These are phyloP conservation scores for Scaptodrosophila latifasciaeformis DNA, from an alignment of 2,888 invertebrate species.

Conservation along the genomic window DNA sequence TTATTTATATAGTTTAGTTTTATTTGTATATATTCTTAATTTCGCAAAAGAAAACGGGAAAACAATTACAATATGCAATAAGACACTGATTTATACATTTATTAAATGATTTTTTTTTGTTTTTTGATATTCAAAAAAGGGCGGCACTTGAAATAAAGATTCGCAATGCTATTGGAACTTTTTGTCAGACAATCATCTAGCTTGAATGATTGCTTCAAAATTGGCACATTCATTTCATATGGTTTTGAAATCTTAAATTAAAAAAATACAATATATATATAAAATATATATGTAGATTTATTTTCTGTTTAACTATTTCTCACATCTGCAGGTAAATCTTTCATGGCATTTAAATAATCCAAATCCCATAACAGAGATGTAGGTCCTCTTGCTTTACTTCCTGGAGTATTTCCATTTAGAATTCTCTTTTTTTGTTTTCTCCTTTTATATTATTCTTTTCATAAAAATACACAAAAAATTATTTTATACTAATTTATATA, in stretches of 20 bases:
- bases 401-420: too few relatives aligned
- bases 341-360: too few relatives aligned
- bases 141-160: neutral
- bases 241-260: constrained; percentile 62
- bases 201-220: constrained; percentile 39
- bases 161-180: constrained; percentile 51
- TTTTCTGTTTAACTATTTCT: too few relatives aligned
- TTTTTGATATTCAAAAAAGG: constrained; percentile 29
- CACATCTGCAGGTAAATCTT: too few relatives aligned
- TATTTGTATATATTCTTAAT: constrained; percentile 40
- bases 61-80: constrained; percentile 2
- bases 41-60: constrained; percentile 41
- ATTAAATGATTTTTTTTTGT: constrained; percentile 20
- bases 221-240: constrained; percentile 43
- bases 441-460: neutral
- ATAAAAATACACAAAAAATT: constrained; percentile 22
- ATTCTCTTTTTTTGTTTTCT: constrained; percentile 5
- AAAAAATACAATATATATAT: constrained; percentile 56
- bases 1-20: constrained; percentile 9
- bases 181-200: constrained; percentile 32
- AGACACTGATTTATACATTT: constrained; percentile 1
- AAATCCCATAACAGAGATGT: too few relatives aligned
- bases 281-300: constrained; percentile 52
- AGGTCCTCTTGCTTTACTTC: too few relatives aligned
- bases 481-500: neutral